Conservation (phyloP, 1,140 invertebrate genomes). For the Pogonus chalceus region DNA sequence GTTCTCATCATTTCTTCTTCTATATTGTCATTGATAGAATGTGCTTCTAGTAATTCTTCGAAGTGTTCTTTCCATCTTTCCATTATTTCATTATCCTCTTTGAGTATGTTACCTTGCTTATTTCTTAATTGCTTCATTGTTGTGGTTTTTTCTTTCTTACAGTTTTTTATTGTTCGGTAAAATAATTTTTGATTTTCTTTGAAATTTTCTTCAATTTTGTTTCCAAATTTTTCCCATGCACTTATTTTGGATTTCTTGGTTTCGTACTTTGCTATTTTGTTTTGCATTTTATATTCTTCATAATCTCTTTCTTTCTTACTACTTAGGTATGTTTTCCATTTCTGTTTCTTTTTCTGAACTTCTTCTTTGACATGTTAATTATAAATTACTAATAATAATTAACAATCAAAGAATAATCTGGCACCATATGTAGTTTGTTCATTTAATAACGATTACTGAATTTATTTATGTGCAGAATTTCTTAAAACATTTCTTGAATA, state of each 20-base stretch:
- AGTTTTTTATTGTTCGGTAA: neutral
- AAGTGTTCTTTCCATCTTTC: neutral
- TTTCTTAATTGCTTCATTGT: neutral
- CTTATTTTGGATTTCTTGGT: neutral
- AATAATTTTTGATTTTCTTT: neutral
- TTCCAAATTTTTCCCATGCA: neutral
- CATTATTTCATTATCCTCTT: neutral
- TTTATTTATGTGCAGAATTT: too few relatives aligned
- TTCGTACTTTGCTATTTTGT: neutral
- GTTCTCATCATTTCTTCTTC: slow-evolving; percentile 1
- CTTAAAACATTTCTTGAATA: too few relatives aligned
- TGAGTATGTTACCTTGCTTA: neutral
- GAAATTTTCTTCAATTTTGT: neutral
- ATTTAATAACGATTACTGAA: too few relatives aligned
- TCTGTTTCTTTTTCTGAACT: neutral
- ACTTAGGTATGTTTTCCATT: neutral
- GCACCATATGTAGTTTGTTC: too few relatives aligned
- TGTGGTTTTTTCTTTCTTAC: neutral
- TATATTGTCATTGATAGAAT: neutral
- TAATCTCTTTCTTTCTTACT: neutral
- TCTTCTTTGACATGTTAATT: neutral
- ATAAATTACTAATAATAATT: too few relatives aligned
- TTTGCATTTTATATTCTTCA: neutral
- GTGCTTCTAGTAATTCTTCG: neutral
- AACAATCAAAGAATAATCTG: too few relatives aligned